Base-by-base conservation (phyloP, 1,140 invertebrate species). In the Hydropsyche tenuis region DNA sequence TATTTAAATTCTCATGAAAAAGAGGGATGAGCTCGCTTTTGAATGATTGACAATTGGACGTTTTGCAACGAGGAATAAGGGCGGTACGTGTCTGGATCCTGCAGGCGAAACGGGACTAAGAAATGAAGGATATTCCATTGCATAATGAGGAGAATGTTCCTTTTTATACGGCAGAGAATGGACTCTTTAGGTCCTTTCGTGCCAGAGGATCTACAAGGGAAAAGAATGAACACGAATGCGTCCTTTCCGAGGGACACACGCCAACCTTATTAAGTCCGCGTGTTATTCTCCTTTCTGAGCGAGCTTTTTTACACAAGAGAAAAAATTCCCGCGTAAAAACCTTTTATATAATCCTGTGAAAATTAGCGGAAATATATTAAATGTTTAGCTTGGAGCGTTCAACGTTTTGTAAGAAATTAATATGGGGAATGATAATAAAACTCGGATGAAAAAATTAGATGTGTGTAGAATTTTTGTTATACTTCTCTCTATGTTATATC, bases 71-170 rank as follows among this genome's bases (percentile, higher is more conserved):
- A 53, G 45, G 22, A 51, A 45, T 23, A 27, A 63, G 12, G 27
- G 0, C 22, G 30, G 20, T 22, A 48, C 65, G 65, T 68, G 65
- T 30, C 14, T 1, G 65, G 20, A 30, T 66, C 27, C 30, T 43
- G 63, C 37, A n/a, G 23, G 62, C n/a, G 30, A 68, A 45, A 68
- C 22, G 23, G 22, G 64, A 48, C 46, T 18, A 48, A 69, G 42
- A 69, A 66, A 66, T 66, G 63, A 66, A 69, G 45, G 66, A 51
- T 69, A 53, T 42, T 69, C 22, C 18, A 11, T 22, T 14, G 66
- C 18, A 42, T 69, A 69, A 69, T 69, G 66, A 69, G 66, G 66
- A 16, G 46, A 51, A 69, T 69, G 66, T 69, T 69, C 37, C 18
- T 14, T 69, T 53, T 69, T 69, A 43, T 69, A 22, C 60, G 53